These are phyloP conservation scores for Orgyia antiqua DNA, from an alignment of 2,888 invertebrate species.

Conservation along the genomic window DNA sequence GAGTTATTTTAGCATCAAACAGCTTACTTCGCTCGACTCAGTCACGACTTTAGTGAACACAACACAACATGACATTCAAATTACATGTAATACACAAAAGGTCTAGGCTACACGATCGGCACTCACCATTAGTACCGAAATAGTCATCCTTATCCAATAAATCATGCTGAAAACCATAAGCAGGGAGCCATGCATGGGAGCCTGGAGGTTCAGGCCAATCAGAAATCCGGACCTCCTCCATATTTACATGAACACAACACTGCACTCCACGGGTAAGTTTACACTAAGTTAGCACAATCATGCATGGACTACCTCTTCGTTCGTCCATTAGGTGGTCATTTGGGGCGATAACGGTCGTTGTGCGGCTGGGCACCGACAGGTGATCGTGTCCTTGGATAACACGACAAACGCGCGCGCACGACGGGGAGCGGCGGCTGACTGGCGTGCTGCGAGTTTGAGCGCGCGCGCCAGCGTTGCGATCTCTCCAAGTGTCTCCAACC, in stretches of 20 bases:
- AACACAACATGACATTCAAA: constrained; percentile 29
- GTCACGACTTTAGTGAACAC: constrained; percentile 37
- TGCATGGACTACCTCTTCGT: constrained; percentile 72
- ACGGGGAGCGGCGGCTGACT: constrained; percentile 63
- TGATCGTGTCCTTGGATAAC: constrained; percentile 19
- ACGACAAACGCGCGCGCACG: constrained; percentile 48
- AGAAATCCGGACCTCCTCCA: constrained; percentile 82
- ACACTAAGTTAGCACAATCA: constrained; percentile 64
- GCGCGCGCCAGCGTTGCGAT: constrained; percentile 57
- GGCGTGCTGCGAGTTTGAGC: constrained; percentile 27
- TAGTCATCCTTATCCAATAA: constrained; percentile 81
- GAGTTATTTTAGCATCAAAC: constrained; percentile 29
- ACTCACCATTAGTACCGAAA: constrained; percentile 81
- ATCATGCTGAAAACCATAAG: constrained; percentile 86
- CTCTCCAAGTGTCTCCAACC: constrained; percentile 47
- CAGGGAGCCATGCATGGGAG: constrained; percentile 87
- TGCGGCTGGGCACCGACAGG: constrained; percentile 30
- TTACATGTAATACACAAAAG: constrained; percentile 26
- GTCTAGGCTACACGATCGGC: constrained; percentile 32
- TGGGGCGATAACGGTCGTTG: constrained; percentile 71
- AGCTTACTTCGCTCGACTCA: constrained; percentile 26
- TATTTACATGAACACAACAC: constrained; percentile 69
- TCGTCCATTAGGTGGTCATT: constrained; percentile 73
- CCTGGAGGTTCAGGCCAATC: constrained; percentile 83
- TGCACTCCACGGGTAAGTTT: constrained; percentile 55